Conservation (phyloP, 2,113 vertebrate genomes). For the Romanogobio albipinnatus region DNA sequence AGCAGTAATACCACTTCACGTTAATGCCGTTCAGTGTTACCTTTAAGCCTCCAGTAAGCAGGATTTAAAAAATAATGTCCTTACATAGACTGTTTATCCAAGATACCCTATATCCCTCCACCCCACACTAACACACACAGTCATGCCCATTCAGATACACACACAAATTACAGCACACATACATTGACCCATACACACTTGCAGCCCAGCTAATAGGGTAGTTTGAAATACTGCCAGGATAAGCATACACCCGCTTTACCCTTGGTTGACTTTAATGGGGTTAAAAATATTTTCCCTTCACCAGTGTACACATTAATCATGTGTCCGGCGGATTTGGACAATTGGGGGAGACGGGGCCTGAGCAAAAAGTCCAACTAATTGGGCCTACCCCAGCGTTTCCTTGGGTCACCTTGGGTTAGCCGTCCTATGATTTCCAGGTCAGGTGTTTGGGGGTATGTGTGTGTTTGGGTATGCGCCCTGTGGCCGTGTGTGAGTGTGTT, state of each 20-base stretch:
- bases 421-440: slow-evolving; percentile 88
- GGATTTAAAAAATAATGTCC: slow-evolving; percentile 91
- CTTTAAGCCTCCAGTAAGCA: slow-evolving; percentile 74
- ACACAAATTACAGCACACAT: slow-evolving; percentile 40
- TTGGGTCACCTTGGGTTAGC: slow-evolving; percentile 86
- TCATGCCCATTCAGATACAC: background rate
- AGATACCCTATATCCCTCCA: slow-evolving; percentile 69
- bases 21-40: slow-evolving; percentile 75
- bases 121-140: slow-evolving; percentile 69
- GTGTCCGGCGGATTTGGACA: slow-evolving; percentile 95
- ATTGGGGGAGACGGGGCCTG: slow-evolving; percentile 92
- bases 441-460: slow-evolving; percentile 79
- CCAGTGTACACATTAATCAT: slow-evolving; percentile 93
- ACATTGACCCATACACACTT: slow-evolving; percentile 68
- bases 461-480: slow-evolving; percentile 65
- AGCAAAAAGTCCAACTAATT: slow-evolving; percentile 95
- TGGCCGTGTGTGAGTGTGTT: slow-evolving; percentile 48
- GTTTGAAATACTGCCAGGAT: slow-evolving; percentile 95
- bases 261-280: slow-evolving; percentile 98
- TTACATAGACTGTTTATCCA: slow-evolving; percentile 87
- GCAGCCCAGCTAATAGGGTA: slow-evolving; percentile 84
- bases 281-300: slow-evolving; percentile 97
- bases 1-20: slow-evolving; percentile 67
- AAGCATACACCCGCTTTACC: slow-evolving; percentile 95
- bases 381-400: slow-evolving; percentile 81